Evolutionary conservation across 2,888 invertebrate genomes (phyloP), one percentile per base, ranked within the genome.

Genomic region (Nasonovia ribisnigri): DNA sequence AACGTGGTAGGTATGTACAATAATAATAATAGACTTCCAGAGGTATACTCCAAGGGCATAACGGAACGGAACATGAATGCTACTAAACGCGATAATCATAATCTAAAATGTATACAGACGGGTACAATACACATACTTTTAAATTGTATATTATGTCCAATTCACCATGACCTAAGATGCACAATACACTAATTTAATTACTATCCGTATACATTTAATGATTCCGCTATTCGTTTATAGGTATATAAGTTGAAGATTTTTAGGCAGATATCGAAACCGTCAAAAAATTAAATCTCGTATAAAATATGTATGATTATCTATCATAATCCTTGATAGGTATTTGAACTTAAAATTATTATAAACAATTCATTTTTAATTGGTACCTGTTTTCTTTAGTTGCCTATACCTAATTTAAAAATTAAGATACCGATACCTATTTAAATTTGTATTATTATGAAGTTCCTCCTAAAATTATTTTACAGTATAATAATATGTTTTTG

Each of bases 41-140:
- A 92, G 36, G 42, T 92, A 54, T 42, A 67, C 92, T 92, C 88
- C 92, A 88, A 92, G 92, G 92, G 92, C 92, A 92, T 88, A 92
- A 92, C 92, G 86, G 88, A 67, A 87, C 88, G 51, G 88, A 88
- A 67, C 88, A 88, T 67, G 88, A 88, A 92, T 88, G 29, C 42
- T 54, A 57, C 46, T 91, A 86, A 91, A 91, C 36, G 67, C 67
- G 88, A 67, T 88, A 88, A 92, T 88, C 48, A 92, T 67, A 92
- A 88, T 51, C 60, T 24, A 88, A 87, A 92, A 92, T 60, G 29
- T 92, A 87, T 48, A 46, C 36, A 54, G n/a, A 90, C 29, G 26
- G 8, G 26, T 51, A 42, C 86, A 86, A 36, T 88, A 42, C 29
- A 86, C 86, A 46, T 43, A 86, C 54, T 91, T 91, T 86, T 8